A percentile compares a stretch with the other conserved stretches of the same genome.
phyloP scores from a whole-genome alignment of 2,113 vertebrate genomes.

The Thalassoma bifasciatum region DNA sequence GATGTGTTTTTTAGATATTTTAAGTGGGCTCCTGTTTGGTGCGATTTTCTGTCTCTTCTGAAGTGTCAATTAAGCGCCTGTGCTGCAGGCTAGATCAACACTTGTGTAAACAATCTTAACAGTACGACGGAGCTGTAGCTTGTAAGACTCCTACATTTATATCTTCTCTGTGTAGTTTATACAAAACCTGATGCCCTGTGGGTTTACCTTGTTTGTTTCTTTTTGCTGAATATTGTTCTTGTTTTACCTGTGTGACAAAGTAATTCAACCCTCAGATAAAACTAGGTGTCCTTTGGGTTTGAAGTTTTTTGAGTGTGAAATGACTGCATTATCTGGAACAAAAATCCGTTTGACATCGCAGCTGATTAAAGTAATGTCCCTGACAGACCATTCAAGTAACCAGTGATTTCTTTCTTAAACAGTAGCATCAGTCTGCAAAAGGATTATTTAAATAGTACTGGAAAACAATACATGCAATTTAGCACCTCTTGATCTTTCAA shows the following conservation, averaged over 20 bases:
- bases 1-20: neutral
- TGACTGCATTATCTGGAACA: neutral
- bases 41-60: slow-evolving; percentile 10
- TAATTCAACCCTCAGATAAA: neutral
- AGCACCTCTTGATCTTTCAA: no score
- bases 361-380: neutral
- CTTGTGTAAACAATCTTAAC: neutral
- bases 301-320: no score
- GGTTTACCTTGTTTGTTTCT: neutral
- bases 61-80: slow-evolving; percentile 14
- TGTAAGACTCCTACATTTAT: neutral
- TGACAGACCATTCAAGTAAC: neutral
- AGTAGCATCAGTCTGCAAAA: neutral
- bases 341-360: neutral
- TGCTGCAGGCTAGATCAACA: slow-evolving; percentile 22
- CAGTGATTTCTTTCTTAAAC: neutral
- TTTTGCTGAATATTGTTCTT: neutral
- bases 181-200: neutral
- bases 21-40: neutral
- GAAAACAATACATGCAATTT: neutral
- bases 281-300: neutral
- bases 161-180: neutral
- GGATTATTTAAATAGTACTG: neutral
- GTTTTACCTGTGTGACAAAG: neutral
- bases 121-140: neutral